Base-by-base conservation (phyloP, 2,797 vertebrate genomes). In the Iguana delicatissima region DNA sequence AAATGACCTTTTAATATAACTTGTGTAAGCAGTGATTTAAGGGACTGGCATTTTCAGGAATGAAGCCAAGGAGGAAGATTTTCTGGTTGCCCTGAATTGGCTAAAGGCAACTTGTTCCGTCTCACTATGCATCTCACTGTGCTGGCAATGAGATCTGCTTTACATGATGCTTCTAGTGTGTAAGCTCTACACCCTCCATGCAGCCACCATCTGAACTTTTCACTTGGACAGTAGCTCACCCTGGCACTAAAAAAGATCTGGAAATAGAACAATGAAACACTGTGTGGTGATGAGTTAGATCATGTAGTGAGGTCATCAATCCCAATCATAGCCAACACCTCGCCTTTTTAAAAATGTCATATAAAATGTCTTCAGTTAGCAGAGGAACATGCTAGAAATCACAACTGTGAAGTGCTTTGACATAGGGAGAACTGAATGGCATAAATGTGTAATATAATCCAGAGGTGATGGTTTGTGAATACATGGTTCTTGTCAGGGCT, bases 1-100 rank as follows among this genome's bases (percentile, higher is more conserved):
- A 76, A 73, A 4, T 50, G 81, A 62, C 18, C 46, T 38, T 89
- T 86, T 89, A 86, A 90, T 52, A 18, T 29, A 32, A 32, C 35
- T 67, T n/a, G 42, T n/a, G 22, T 35, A 74, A 74, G 42, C 5
- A 59, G 55, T 46, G 35, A 50, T n/a, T 50, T 79, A 79, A 64
- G 74, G 26, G 84, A 32, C 4, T 64, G 82, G 6, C 3, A 80
- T 26, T 0, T 20, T 80, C 6, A 18, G 8, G 9, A 50, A 64
- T 32, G 35, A 80, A 38, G 0, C 0, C 59, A 85, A 89, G 3
- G 4, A n/a, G 86, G 12, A 59, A 52, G 84, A 38, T 7, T 26
- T 26, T 20, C n/a, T 35, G 42, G 20, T 8, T 13, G 52, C 22
- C 26, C 8, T 57, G 7, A 74, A 26, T 20, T 3, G n/a, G 13